A percentile compares a stretch with the other conserved stretches of the same genome.
phyloP scores from a whole-genome alignment of 2,797 vertebrate genomes.

The Anisognathus igniventris region DNA sequence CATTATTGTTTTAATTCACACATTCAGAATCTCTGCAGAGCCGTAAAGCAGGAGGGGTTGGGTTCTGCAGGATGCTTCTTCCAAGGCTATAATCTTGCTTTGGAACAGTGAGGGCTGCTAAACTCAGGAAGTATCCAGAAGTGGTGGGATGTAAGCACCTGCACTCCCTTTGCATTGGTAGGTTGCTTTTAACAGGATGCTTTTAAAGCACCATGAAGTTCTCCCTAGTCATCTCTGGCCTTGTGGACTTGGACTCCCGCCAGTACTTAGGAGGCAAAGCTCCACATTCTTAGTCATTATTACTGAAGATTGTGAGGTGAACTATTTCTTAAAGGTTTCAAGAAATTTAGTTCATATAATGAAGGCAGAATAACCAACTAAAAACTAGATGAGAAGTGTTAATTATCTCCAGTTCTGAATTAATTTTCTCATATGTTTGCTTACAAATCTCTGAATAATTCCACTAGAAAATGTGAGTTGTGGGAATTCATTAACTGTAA shows the following conservation, averaged over 20 bases:
- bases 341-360: not conserved
- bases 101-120: not conserved
- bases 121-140: not conserved
- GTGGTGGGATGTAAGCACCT: not conserved
- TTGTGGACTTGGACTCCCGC: not conserved
- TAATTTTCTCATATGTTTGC: not conserved
- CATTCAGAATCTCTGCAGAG: not conserved
- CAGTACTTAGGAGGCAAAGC: not conserved
- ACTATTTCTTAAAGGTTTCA: not conserved
- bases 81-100: not conserved
- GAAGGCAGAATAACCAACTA: not conserved
- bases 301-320: not conserved
- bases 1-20: not conserved
- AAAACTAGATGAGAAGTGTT: not conserved
- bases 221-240: not conserved
- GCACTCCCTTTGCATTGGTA: not conserved
- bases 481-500: not conserved
- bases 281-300: not conserved
- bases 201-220: not conserved
- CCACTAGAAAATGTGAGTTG: not conserved
- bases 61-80: not conserved
- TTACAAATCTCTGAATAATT: not conserved
- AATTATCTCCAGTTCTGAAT: not conserved
- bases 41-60: not conserved
- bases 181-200: not conserved